A percentile compares a stretch with the other conserved stretches of the same genome.
These are phyloP conservation scores for Sphaerophoria taeniata DNA, from an alignment of 2,888 invertebrate species.

Conservation along the genomic window DNA sequence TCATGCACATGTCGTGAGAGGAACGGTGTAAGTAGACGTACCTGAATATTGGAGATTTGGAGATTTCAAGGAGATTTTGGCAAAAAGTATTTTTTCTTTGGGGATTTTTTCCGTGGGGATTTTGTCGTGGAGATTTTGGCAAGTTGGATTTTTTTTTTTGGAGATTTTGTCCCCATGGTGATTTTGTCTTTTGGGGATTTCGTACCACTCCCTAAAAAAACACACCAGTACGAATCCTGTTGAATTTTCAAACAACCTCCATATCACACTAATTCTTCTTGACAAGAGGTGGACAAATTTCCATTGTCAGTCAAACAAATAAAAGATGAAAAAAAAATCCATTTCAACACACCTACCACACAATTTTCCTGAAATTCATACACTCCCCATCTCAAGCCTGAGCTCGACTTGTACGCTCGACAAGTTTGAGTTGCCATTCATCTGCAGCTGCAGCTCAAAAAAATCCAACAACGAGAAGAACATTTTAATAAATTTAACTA, in stretches of 20 bases:
- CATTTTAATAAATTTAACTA: constrained; percentile 64
- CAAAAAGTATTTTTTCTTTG: too few relatives aligned
- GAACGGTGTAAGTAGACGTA: too few relatives aligned
- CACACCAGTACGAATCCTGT: constrained; percentile 47
- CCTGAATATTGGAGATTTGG: too few relatives aligned
- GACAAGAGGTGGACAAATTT: constrained; percentile 45
- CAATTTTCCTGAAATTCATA: constrained; percentile 23
- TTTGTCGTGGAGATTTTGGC: too few relatives aligned
- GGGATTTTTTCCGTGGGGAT: too few relatives aligned
- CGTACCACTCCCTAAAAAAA: not conserved
- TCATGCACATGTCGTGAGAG: too few relatives aligned
- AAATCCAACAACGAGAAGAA: constrained; percentile 13
- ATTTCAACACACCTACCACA: constrained; percentile 66
- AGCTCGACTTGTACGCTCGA: not conserved
- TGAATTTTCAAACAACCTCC: not conserved
- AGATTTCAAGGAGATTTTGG: too few relatives aligned
- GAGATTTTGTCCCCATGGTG: too few relatives aligned
- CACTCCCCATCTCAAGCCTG: not conserved
- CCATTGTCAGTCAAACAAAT: constrained; percentile 63
- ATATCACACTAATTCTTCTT: not conserved
- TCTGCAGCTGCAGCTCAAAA: constrained; percentile 27
- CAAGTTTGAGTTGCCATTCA: not conserved
- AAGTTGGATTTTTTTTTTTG: too few relatives aligned
- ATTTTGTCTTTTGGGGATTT: too few relatives aligned
- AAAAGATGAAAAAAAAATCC: constrained; percentile 14